Evolutionary conservation across 2,113 vertebrate genomes (phyloP).

Genomic region (Bufo bufo): DNA sequence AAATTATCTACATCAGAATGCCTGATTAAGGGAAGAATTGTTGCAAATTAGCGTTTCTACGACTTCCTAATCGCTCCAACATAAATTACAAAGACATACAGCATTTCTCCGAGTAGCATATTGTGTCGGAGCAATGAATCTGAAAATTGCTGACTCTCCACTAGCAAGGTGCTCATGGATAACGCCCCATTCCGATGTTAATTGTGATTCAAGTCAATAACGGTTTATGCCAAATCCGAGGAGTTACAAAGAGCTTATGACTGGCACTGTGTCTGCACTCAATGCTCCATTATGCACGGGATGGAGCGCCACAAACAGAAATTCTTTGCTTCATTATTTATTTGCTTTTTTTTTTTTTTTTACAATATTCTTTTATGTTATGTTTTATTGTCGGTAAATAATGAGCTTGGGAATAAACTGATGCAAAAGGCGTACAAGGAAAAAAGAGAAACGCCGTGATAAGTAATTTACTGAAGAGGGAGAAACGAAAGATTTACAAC

Average conservation of each 20-base stretch:
- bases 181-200: slow-evolving; percentile 8
- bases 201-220: slow-evolving; percentile 41
- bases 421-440: background rate
- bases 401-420: slow-evolving; percentile 31
- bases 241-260: slow-evolving; percentile 11
- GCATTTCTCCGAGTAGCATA: slow-evolving; percentile 28
- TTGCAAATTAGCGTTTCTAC: slow-evolving; percentile 28
- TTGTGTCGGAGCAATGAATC: slow-evolving; percentile 36
- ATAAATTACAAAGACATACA: slow-evolving; percentile 33
- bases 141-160: slow-evolving; percentile 40
- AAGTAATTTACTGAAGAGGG: background rate
- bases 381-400: slow-evolving; percentile 1
- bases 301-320: slow-evolving; percentile 14
- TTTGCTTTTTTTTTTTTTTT: background rate
- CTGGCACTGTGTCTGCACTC: slow-evolving; percentile 6
- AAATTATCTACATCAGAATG: slow-evolving; percentile 28
- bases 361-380: slow-evolving; percentile 27
- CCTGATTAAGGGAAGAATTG: slow-evolving; percentile 27
- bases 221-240: slow-evolving; percentile 27
- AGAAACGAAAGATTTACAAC: background rate
- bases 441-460: background rate
- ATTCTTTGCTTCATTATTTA: slow-evolving; percentile 30
- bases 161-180: background rate
- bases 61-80: slow-evolving; percentile 26
- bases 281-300: slow-evolving; percentile 18